These are phyloP conservation scores for Calliscelio sp. DNA, from an alignment of 2,888 invertebrate genomes.

Conservation along the genomic window DNA sequence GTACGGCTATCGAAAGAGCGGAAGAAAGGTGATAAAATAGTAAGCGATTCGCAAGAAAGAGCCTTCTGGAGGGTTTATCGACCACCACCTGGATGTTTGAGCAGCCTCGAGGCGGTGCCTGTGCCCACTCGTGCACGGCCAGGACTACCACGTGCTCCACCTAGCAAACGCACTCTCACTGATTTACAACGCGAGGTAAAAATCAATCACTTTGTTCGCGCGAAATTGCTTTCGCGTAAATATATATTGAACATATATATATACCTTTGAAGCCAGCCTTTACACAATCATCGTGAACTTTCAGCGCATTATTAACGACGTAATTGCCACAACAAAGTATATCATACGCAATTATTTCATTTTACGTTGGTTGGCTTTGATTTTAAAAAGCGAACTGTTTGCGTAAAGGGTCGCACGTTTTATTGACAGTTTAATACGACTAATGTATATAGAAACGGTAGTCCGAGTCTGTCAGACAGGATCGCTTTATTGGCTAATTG, in stretches of 20 bases:
- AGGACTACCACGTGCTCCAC: conserved; percentile 88
- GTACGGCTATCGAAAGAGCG: conserved; percentile 96
- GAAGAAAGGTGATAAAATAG: conserved; percentile 98
- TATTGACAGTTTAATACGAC: conserved; percentile 28
- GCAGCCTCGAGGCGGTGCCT: conserved; percentile 94
- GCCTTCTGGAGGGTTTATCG: conserved; percentile 99
- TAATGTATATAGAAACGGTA: not conserved
- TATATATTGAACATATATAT: too few species aligned
- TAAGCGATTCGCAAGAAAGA: conserved; percentile 98
- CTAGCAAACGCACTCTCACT: conserved; percentile 91
- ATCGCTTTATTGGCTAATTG: conserved; percentile 4
- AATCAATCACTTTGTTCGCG: conserved; percentile 66
- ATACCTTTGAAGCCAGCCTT: conserved; percentile 56
- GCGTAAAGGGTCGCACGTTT: conserved; percentile 5
- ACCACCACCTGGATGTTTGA: conserved; percentile 95
- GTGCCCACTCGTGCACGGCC: conserved; percentile 91
- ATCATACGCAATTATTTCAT: conserved; percentile 47
- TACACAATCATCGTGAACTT: conserved; percentile 59
- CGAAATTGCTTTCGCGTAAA: conserved; percentile 56
- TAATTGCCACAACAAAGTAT: conserved; percentile 48
- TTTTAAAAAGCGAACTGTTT: conserved; percentile 29
- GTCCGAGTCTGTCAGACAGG: not conserved
- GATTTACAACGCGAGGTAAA: conserved; percentile 93
- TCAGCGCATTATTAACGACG: conserved; percentile 44
- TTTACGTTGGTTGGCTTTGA: conserved; percentile 33